Evolutionary conservation across 2,113 vertebrate species (phyloP).

Genomic region (Bubo bubo): DNA sequence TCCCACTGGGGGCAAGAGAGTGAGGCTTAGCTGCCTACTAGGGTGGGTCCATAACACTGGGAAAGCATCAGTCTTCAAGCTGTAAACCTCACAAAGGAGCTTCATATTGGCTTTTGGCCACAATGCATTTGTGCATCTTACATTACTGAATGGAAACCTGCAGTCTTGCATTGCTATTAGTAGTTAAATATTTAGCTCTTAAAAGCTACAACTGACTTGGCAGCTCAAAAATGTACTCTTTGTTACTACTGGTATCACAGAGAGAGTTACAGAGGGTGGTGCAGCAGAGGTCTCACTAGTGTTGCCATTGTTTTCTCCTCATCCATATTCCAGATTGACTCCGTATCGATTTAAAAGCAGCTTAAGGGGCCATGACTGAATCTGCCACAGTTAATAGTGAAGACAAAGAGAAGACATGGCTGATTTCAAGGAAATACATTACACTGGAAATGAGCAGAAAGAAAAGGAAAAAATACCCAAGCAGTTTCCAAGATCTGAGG

Average conservation of each 20-base stretch:
- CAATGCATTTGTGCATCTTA: background rate
- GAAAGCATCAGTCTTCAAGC: background rate
- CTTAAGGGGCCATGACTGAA: background rate
- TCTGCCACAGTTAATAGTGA: background rate
- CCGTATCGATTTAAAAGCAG: background rate
- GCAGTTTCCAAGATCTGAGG: background rate
- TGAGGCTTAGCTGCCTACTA: background rate
- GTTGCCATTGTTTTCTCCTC: background rate
- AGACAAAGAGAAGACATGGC: background rate
- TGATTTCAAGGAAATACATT: background rate
- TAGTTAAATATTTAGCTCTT: background rate
- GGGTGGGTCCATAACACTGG: background rate
- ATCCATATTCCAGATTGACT: background rate
- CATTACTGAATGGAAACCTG: background rate
- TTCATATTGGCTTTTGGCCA: background rate
- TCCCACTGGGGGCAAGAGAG: accelerated
- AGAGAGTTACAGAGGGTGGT: background rate
- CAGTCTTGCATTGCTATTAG: background rate
- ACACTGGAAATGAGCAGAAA: background rate
- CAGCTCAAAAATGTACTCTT: background rate
- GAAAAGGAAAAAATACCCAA: background rate
- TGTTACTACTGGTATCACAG: background rate
- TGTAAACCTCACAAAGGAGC: background rate
- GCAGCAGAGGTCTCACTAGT: background rate
- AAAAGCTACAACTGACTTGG: background rate